phyloP scores from a whole-genome alignment of 2,113 vertebrate genomes.

The Pseudopipra pipra region DNA sequence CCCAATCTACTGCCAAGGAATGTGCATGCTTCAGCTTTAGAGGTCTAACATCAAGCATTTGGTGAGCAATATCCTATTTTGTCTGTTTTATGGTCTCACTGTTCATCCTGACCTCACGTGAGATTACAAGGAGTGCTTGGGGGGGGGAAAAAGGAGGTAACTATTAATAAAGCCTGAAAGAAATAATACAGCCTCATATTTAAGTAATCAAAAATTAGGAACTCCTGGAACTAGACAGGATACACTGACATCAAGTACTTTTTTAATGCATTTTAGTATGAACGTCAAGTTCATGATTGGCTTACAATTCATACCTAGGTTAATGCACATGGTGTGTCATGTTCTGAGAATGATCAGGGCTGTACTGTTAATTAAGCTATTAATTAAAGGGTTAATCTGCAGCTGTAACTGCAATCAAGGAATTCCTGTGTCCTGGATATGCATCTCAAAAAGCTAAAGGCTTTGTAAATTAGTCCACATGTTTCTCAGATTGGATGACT shows the following conservation, averaged over 20 bases:
- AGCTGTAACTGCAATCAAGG: neutral
- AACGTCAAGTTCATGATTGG: neutral
- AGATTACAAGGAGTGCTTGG: neutral
- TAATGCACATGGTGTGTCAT: neutral
- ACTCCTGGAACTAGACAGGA: neutral
- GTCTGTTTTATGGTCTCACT: neutral
- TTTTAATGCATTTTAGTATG: neutral
- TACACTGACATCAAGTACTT: neutral
- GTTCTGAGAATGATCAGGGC: neutral
- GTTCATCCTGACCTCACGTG: neutral
- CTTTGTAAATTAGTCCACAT: neutral
- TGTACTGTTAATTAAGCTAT: neutral
- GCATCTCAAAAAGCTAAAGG: neutral
- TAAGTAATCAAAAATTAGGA: neutral
- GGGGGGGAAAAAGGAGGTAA: accelerated
- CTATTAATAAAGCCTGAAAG: neutral
- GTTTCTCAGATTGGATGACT: neutral
- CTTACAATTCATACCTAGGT: neutral
- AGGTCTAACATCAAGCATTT: neutral
- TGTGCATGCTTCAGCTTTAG: neutral
- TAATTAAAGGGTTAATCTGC: neutral
- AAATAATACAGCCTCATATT: neutral
- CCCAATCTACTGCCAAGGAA: neutral
- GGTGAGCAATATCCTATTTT: neutral
- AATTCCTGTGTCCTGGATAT: neutral